These are phyloP conservation scores for Acleris laterana DNA, from an alignment of 2,888 invertebrate genomes.

Conservation along the genomic window DNA sequence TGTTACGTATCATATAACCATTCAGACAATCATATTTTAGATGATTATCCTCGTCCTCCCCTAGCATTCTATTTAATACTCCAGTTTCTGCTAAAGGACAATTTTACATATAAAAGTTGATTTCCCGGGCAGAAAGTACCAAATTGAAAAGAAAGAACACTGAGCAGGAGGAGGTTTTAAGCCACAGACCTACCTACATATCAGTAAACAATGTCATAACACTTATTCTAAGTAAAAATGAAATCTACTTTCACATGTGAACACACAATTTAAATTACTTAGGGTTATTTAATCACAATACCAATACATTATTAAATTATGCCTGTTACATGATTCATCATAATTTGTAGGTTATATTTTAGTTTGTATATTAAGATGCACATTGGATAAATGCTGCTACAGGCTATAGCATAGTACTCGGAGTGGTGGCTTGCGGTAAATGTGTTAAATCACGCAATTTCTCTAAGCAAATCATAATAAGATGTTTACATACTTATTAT, in stretches of 20 bases:
- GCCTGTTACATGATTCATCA: neutral
- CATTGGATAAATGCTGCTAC: too few relatives aligned
- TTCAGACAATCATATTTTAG: neutral
- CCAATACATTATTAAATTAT: neutral
- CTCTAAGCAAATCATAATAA: neutral
- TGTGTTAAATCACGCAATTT: neutral
- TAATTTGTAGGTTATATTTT: too few relatives aligned
- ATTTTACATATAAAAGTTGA: too few relatives aligned
- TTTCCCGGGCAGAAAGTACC: too few relatives aligned
- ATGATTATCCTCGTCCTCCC: too few relatives aligned
- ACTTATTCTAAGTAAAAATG: constrained; percentile 52
- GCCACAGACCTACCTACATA: constrained; percentile 38
- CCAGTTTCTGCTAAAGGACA: too few relatives aligned
- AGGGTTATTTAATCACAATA: neutral
- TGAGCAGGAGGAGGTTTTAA: neutral
- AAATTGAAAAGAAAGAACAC: too few relatives aligned
- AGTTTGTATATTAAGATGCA: too few relatives aligned
- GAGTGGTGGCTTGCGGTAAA: too few relatives aligned
- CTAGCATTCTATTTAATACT: too few relatives aligned
- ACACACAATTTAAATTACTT: constrained; percentile 15
- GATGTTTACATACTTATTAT: neutral
- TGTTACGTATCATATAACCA: neutral
- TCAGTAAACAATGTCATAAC: constrained; percentile 52
- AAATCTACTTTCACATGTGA: constrained; percentile 36
- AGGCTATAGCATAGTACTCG: too few relatives aligned